Percentiles rank a stretch among this genome's conserved stretches.
These are phyloP conservation scores for Papilio machaon DNA, from an alignment of 1,140 invertebrate species.

Conservation along the genomic window DNA sequence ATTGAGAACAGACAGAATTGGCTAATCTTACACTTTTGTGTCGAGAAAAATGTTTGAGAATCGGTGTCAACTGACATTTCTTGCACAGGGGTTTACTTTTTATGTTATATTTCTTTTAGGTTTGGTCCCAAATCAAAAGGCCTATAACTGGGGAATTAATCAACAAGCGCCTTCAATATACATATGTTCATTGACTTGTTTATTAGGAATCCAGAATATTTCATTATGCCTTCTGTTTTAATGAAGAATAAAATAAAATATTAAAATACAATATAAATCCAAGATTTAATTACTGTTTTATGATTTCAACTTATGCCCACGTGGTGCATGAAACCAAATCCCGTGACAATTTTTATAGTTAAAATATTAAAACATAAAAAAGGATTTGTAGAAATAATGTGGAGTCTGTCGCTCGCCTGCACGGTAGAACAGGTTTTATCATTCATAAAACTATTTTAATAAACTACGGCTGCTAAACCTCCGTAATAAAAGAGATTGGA, in stretches of 20 bases:
- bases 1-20: slow-evolving; percentile 4
- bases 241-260: background rate
- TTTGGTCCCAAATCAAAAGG: background rate
- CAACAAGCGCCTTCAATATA: background rate
- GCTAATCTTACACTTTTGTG: slow-evolving; percentile 11
- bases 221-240: background rate
- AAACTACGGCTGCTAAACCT: slow-evolving; percentile 76
- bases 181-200: too few relatives aligned
- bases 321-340: slow-evolving; percentile 22
- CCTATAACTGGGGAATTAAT: background rate
- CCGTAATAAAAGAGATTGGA: slow-evolving; percentile 74
- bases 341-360: slow-evolving; percentile 27
- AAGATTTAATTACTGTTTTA: slow-evolving; percentile 24
- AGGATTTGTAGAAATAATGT: slow-evolving; percentile 45
- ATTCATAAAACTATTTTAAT: slow-evolving; percentile 79
- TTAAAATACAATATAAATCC: slow-evolving; percentile 7
- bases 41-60: background rate
- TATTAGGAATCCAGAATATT: background rate
- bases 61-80: background rate
- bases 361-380: slow-evolving; percentile 38
- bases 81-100: background rate
- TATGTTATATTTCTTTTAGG: background rate
- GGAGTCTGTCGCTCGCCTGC: slow-evolving; percentile 37
- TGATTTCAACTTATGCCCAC: slow-evolving; percentile 9
- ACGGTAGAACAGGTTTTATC: slow-evolving; percentile 64